phyloP scores from a whole-genome alignment of 2,888 invertebrate genomes.

The Pollenia labialis region DNA sequence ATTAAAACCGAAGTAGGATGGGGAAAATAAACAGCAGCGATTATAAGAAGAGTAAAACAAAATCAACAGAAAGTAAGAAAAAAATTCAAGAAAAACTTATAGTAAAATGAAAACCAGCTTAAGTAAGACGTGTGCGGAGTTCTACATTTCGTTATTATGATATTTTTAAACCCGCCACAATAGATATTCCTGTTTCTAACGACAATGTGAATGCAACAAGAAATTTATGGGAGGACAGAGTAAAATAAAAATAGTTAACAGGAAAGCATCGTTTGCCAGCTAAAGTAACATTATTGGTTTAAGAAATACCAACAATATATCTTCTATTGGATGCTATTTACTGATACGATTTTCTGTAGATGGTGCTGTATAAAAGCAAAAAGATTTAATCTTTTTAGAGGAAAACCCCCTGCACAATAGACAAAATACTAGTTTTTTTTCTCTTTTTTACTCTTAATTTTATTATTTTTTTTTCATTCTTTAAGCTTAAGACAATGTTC shows the following conservation, averaged over 20 bases:
- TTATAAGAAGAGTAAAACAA: constrained; percentile 25
- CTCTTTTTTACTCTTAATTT: background rate
- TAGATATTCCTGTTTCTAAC: constrained; percentile 16
- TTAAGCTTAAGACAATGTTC: background rate
- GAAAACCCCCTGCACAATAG: constrained; percentile 17
- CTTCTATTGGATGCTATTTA: constrained; percentile 46
- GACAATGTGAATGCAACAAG: constrained; percentile 38
- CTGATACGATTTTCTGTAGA: constrained; percentile 33
- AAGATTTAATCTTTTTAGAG: constrained; percentile 65
- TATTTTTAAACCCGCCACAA: background rate
- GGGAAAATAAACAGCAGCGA: constrained; percentile 49
- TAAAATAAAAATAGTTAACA: constrained; percentile 36
- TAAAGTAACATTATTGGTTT: constrained; percentile 65
- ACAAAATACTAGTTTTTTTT: constrained; percentile 34
- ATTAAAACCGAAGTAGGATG: constrained; percentile 72
- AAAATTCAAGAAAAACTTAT: constrained; percentile 45
- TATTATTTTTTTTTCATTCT: constrained; percentile 3
- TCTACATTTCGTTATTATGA: background rate
- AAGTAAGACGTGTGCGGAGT: constrained; percentile 52
- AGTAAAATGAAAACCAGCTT: constrained; percentile 37
- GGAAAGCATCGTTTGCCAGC: constrained; percentile 28
- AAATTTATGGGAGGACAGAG: constrained; percentile 19
- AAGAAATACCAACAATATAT: constrained; percentile 63
- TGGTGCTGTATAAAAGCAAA: constrained; percentile 37
- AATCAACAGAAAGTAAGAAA: constrained; percentile 26